Conservation (phyloP, 2,888 invertebrate species). For the Chymomyza procnemis region DNA sequence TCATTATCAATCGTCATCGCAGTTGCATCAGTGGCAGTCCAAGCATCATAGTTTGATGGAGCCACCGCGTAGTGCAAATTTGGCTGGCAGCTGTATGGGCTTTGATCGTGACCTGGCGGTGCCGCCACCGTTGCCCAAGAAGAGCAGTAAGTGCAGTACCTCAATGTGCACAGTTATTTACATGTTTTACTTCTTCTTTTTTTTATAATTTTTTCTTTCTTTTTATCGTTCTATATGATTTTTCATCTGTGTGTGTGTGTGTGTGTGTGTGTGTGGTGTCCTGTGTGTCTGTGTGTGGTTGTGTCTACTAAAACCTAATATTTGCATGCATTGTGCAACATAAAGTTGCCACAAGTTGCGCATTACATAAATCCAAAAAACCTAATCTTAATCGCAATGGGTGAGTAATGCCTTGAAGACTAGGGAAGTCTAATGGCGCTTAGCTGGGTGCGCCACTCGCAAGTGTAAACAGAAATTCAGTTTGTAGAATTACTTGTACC, state of each 20-base stretch:
- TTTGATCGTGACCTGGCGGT: constrained; percentile 80
- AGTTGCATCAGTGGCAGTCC: constrained; percentile 75
- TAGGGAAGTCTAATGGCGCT: no score
- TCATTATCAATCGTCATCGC: constrained; percentile 45
- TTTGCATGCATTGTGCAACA: constrained; percentile 16
- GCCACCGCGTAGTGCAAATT: constrained; percentile 52
- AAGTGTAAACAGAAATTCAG: no score
- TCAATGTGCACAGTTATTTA: constrained; percentile 60
- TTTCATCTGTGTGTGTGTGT: constrained; percentile 23
- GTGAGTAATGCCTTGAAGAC: neutral
- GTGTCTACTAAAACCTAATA: constrained; percentile 7
- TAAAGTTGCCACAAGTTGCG: constrained; percentile 35
- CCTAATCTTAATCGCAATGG: neutral
- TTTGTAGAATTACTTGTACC: no score
- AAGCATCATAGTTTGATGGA: constrained; percentile 78
- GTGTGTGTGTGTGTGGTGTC: constrained; percentile 38
- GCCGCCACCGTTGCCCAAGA: constrained; percentile 94
- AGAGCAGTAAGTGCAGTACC: constrained; percentile 90
- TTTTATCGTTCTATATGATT: constrained; percentile 12
- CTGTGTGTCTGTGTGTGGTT: constrained; percentile 22
- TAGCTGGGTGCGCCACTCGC: no score
- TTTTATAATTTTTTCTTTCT: constrained; percentile 20
- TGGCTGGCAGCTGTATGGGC: constrained; percentile 57
- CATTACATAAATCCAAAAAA: constrained; percentile 2
- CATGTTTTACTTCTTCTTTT: constrained; percentile 42